A percentile compares a stretch with the other conserved stretches of the same genome.
Conservation (phyloP, 2,797 vertebrate species). For the Syngnathus rostellatus region DNA sequence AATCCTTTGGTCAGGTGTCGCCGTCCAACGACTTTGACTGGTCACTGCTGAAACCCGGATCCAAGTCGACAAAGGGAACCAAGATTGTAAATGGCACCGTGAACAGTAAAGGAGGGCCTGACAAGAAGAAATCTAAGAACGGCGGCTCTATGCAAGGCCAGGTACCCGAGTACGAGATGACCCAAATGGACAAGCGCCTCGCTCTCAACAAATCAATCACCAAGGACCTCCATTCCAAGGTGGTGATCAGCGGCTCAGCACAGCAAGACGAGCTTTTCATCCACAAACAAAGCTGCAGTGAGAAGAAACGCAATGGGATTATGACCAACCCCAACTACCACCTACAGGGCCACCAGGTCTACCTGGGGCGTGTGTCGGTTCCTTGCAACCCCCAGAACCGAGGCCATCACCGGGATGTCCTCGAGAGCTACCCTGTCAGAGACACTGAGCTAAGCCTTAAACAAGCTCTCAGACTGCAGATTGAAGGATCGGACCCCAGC, state of each 20-base stretch:
- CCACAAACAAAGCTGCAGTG: slow-evolving; percentile 83
- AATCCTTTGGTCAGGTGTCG: slow-evolving; percentile 82
- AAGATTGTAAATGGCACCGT: slow-evolving; percentile 73
- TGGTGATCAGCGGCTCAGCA: slow-evolving; percentile 71
- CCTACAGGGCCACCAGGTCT: slow-evolving; percentile 92
- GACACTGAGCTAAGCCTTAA: slow-evolving; percentile 96
- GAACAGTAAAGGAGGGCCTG: slow-evolving; percentile 76
- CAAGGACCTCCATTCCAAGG: slow-evolving; percentile 82
- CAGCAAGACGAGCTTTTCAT: slow-evolving; percentile 83
- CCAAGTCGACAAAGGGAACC: slow-evolving; percentile 81
- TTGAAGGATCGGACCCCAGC: slow-evolving; percentile 87
- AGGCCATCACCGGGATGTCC: slow-evolving; percentile 86
- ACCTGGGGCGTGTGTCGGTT: slow-evolving; percentile 87
- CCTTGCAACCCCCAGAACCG: slow-evolving; percentile 78
- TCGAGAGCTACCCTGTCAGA: slow-evolving; percentile 85
- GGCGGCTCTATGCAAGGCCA: slow-evolving; percentile 75
- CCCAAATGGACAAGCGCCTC: slow-evolving; percentile 87
- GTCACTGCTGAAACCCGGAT: slow-evolving; percentile 85
- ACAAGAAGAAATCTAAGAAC: slow-evolving; percentile 83
- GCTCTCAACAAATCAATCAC: slow-evolving; percentile 79
- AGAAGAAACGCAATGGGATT: slow-evolving; percentile 94
- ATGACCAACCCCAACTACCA: slow-evolving; percentile 99
- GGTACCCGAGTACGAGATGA: slow-evolving; percentile 96
- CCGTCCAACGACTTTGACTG: slow-evolving; percentile 90
- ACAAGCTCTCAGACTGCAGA: slow-evolving; percentile 97